Evolutionary conservation across 2,888 invertebrate genomes (phyloP).

Genomic region (Chalcis sispes): DNA sequence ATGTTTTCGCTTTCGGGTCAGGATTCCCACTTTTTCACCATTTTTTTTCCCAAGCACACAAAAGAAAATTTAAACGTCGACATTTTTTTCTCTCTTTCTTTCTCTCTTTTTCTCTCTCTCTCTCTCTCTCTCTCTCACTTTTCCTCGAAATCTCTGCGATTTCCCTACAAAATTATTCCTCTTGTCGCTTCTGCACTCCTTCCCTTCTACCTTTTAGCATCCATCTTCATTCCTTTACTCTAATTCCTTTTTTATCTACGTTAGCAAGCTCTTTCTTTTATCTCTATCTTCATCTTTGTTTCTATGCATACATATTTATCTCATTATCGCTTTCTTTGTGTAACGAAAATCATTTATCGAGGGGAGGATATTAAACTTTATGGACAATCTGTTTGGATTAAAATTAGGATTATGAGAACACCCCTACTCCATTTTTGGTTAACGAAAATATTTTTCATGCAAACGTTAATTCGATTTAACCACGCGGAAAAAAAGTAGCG

Average conservation of each 20-base stretch:
- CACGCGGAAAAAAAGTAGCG: too few relatives aligned
- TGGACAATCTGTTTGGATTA: too few relatives aligned
- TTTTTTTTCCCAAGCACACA: constrained; percentile 21
- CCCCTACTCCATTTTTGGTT: too few relatives aligned
- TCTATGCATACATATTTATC: background rate
- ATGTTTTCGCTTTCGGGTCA: constrained; percentile 24
- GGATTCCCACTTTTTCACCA: constrained; percentile 11
- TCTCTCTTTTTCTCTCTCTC: too few relatives aligned
- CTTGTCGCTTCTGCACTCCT: constrained; percentile 23
- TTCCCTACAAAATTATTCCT: constrained; percentile 42
- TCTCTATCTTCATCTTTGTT: background rate
- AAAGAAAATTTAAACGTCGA: constrained; percentile 45
- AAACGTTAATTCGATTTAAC: too few relatives aligned
- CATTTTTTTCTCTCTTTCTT: too few relatives aligned
- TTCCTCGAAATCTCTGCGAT: constrained; percentile 34
- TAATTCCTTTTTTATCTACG: constrained; percentile 11
- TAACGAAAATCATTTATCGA: constrained; percentile 31
- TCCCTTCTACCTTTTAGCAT: too few relatives aligned
- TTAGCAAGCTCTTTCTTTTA: background rate
- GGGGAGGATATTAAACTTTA: too few relatives aligned
- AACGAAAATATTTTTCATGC: too few relatives aligned
- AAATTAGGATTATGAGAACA: too few relatives aligned
- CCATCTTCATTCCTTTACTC: constrained; percentile 17
- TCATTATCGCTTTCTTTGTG: background rate
- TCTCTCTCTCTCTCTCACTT: too few relatives aligned